Percentiles rank a stretch among this genome's conserved stretches.
Evolutionary conservation across 2,888 invertebrate genomes (phyloP).

Genomic region (Anorthoa munda): DNA sequence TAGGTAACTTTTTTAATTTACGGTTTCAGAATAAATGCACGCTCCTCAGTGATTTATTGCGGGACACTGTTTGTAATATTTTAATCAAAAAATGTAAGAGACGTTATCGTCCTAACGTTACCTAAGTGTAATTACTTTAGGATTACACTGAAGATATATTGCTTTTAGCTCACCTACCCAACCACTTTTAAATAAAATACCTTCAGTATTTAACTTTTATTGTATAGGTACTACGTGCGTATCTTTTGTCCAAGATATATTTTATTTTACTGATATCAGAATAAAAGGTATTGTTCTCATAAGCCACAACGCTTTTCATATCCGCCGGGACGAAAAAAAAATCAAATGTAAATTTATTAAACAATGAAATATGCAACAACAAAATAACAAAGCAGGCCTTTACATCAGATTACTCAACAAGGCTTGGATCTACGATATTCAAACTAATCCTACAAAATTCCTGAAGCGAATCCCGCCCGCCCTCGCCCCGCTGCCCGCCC

Average conservation of each 20-base stretch:
- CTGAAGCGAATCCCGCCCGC: slow-evolving; percentile 30
- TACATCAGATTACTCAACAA: slow-evolving; percentile 57
- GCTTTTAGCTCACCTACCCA: not conserved
- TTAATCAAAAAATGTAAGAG: slow-evolving; percentile 72
- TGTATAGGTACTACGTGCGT: slow-evolving; percentile 25
- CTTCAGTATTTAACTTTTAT: slow-evolving; percentile 13
- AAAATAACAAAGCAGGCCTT: slow-evolving; percentile 59
- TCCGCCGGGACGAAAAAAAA: slow-evolving; percentile 46
- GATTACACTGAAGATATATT: slow-evolving; percentile 56
- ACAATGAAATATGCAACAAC: slow-evolving; percentile 64
- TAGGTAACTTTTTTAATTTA: slow-evolving; percentile 89
- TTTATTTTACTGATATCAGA: slow-evolving; percentile 54
- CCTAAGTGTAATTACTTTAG: slow-evolving; percentile 65
- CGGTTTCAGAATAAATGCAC: slow-evolving; percentile 85
- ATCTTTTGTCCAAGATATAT: slow-evolving; percentile 47
- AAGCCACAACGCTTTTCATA: slow-evolving; percentile 55
- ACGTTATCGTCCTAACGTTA: slow-evolving; percentile 52
- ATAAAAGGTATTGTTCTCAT: slow-evolving; percentile 66
- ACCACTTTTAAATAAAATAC: slow-evolving; percentile 18
- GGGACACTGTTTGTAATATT: slow-evolving; percentile 78
- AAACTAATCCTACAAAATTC: slow-evolving; percentile 62
- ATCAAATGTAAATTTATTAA: slow-evolving; percentile 57
- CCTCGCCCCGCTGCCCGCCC: slow-evolving; percentile 13
- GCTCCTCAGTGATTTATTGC: slow-evolving; percentile 85
- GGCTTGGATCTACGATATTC: slow-evolving; percentile 54